Evolutionary conservation across 2,888 invertebrate genomes (phyloP).

Genomic region (Hydriomena furcata): DNA sequence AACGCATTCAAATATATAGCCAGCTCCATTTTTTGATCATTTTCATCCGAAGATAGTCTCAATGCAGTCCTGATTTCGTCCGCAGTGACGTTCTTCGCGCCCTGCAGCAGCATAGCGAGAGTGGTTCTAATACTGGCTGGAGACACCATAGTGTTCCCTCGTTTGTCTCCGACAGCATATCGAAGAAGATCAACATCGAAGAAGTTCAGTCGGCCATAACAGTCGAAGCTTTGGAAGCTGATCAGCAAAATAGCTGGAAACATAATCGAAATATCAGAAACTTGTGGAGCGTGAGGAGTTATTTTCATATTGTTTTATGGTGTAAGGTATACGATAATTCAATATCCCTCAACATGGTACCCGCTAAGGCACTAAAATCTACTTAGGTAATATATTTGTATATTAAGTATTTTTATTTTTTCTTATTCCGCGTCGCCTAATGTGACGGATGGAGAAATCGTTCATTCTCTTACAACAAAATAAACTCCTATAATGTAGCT

Average conservation of each 20-base stretch:
- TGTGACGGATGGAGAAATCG: no score
- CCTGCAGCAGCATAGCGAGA: constrained; percentile 85
- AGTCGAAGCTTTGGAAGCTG: constrained; percentile 47
- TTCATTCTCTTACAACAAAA: no score
- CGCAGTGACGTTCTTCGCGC: constrained; percentile 81
- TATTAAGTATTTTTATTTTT: no score
- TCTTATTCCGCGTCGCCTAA: no score
- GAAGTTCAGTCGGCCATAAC: constrained; percentile 69
- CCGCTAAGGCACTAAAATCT: no score
- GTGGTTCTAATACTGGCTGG: constrained; percentile 86
- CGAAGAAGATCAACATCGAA: constrained; percentile 83
- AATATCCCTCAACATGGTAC: no score
- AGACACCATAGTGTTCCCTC: constrained; percentile 86
- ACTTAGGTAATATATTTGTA: no score
- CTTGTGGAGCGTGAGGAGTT: no score
- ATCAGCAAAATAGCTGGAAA: constrained; percentile 48
- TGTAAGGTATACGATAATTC: no score
- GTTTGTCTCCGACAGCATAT: constrained; percentile 60
- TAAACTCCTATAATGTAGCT: no score
- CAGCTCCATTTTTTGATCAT: constrained; percentile 62
- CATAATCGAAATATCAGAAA: neutral
- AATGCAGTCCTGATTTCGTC: constrained; percentile 82
- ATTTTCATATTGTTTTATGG: no score
- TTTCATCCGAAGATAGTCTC: constrained; percentile 73
- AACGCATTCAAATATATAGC: constrained; percentile 54